Percentiles rank a stretch among this genome's conserved stretches.
phyloP scores from a whole-genome alignment of 2,888 invertebrate species.

The Latrodectus hesperus region DNA sequence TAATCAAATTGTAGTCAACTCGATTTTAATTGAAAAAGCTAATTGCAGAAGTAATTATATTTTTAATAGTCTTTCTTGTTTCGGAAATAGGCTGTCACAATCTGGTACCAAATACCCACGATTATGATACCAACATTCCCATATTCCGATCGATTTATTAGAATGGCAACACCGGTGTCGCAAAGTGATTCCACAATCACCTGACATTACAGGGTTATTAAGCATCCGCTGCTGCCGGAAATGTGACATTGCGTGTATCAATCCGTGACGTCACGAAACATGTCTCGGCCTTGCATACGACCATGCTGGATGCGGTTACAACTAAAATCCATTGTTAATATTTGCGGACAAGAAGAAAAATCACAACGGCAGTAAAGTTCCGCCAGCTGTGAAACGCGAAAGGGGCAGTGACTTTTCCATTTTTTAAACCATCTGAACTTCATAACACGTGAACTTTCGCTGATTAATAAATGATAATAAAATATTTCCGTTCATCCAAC shows the following conservation, averaged over 20 bases:
- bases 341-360: not conserved
- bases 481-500: too few relatives aligned
- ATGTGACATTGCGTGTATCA: conserved; percentile 3
- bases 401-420: conserved; percentile 7
- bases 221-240: not conserved
- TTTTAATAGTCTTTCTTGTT: too few relatives aligned
- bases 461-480: not conserved
- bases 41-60: too few relatives aligned
- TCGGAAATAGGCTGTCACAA: too few relatives aligned
- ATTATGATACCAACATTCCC: too few relatives aligned
- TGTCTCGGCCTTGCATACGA: not conserved
- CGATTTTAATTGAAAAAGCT: too few relatives aligned
- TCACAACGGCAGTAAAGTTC: not conserved
- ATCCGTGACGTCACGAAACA: conserved; percentile 2
- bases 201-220: not conserved
- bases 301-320: not conserved
- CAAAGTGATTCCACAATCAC: not conserved
- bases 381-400: conserved; percentile 27
- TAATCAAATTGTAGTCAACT: too few relatives aligned
- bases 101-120: too few relatives aligned
- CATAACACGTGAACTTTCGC: conserved; percentile 22
- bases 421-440: not conserved
- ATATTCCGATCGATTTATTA: too few relatives aligned
- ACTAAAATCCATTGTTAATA: conserved; percentile 29
- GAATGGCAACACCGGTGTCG: not conserved